Evolutionary conservation across 2,113 vertebrate species (phyloP).

Genomic region (Microtus oregoni): DNA sequence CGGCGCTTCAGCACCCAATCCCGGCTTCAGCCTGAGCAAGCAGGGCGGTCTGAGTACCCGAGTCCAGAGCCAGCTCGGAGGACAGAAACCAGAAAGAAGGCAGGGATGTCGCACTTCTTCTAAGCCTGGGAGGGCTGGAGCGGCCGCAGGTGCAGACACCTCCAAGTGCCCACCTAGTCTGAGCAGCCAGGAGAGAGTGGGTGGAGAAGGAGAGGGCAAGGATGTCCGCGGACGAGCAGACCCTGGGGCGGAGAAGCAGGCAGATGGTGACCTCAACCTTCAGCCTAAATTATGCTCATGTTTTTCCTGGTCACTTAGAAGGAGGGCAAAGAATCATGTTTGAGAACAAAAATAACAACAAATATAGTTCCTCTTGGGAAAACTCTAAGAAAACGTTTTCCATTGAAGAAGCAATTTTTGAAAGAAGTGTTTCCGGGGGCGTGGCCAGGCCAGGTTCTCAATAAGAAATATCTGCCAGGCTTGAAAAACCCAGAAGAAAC

Average conservation of each 20-base stretch:
- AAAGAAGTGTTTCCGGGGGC: not conserved
- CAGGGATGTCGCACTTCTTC: not conserved
- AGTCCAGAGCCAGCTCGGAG: not conserved
- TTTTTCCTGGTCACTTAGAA: not conserved
- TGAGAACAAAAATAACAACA: not conserved
- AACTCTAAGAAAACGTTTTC: not conserved
- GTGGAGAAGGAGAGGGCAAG: not conserved
- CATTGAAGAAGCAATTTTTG: conserved; percentile 14
- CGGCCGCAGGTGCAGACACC: not conserved
- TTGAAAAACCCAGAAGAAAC: not conserved
- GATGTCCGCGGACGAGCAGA: not conserved
- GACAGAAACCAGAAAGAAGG: not conserved
- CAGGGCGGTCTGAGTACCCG: conserved; percentile 43
- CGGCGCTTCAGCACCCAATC: conserved; percentile 84
- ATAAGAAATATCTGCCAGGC: not conserved
- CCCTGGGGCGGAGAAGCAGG: not conserved
- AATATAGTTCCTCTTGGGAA: conserved; percentile 12
- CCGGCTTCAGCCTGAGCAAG: conserved; percentile 78
- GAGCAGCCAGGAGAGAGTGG: not conserved
- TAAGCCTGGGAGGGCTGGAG: too few species aligned
- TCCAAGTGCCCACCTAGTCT: not conserved
- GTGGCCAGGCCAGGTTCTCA: not conserved
- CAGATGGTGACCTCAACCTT: not conserved
- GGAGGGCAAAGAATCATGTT: not conserved
- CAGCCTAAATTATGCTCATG: not conserved